Conservation (phyloP, 2,113 vertebrate genomes). For the Bothrops jararaca region DNA sequence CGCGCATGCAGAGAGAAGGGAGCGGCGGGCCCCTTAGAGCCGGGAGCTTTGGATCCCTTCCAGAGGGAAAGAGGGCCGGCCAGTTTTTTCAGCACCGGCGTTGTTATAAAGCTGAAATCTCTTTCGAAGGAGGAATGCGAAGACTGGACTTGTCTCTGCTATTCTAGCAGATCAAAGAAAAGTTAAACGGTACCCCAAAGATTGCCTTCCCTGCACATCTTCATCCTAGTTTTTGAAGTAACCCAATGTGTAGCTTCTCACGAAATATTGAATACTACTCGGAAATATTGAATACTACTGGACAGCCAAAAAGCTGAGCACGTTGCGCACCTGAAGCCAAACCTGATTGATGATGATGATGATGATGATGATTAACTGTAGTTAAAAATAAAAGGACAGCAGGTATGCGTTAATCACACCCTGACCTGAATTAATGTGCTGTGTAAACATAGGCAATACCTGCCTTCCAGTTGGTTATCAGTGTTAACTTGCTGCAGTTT, state of each 20-base stretch:
- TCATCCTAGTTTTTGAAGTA: not conserved
- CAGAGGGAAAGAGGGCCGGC: not conserved
- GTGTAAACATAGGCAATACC: not conserved
- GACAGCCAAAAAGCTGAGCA: not conserved
- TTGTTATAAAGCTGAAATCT: not conserved
- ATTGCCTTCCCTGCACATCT: not conserved
- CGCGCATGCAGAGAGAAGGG: not conserved
- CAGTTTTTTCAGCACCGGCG: not conserved
- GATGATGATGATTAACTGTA: not conserved
- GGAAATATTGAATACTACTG: not conserved
- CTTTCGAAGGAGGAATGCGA: not conserved
- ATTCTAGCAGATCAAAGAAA: not conserved
- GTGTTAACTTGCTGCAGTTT: not conserved
- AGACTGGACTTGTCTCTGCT: not conserved
- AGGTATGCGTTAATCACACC: not conserved
- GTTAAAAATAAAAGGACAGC: not conserved
- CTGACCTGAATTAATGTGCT: not conserved
- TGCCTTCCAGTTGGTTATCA: not conserved
- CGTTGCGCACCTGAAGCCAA: not conserved
- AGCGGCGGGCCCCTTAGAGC: not conserved
- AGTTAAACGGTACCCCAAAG: too few relatives aligned
- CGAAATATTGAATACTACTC: not conserved
- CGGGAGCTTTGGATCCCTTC: not conserved
- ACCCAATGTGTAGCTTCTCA: not conserved
- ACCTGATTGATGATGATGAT: not conserved